Percentiles rank a stretch among this genome's conserved stretches.
These are phyloP conservation scores for Drosophila simulans DNA, from an alignment of 1,140 invertebrate species.

Conservation along the genomic window DNA sequence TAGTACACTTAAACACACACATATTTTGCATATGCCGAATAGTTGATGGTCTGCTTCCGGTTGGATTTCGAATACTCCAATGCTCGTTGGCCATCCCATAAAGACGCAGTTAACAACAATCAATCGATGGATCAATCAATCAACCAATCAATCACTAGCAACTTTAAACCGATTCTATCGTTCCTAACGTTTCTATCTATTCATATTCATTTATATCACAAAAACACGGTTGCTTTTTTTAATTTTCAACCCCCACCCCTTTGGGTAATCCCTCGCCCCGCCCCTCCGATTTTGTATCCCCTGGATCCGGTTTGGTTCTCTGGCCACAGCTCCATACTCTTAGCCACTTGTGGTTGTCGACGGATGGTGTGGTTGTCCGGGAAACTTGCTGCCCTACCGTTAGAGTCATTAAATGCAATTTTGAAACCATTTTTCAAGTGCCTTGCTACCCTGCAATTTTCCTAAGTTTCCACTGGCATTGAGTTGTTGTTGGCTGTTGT, in stretches of 20 bases:
- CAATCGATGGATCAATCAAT: conserved; percentile 8
- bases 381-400: background rate
- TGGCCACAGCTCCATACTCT: background rate
- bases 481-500: background rate
- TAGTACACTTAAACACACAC: conserved; percentile 28
- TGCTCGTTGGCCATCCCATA: too few relatives aligned
- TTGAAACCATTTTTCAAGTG: conserved; percentile 66
- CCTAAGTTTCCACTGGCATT: conserved; percentile 44
- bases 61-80: too few relatives aligned
- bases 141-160: conserved; percentile 33
- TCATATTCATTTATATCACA: conserved; percentile 77
- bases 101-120: conserved; percentile 23
- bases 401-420: conserved; percentile 64
- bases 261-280: background rate
- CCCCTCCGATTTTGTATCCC: background rate
- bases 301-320: background rate
- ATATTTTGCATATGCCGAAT: background rate
- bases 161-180: conserved; percentile 49
- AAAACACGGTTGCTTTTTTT: conserved; percentile 44
- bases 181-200: conserved; percentile 38
- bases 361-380: background rate
- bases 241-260: background rate
- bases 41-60: background rate
- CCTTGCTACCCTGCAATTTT: background rate
- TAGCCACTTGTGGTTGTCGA: background rate